Percentiles rank a stretch among this genome's conserved stretches.
These are phyloP conservation scores for Palythoa caribaeorum DNA, from an alignment of 92 coral and sea anemone species.

Conservation along the genomic window DNA sequence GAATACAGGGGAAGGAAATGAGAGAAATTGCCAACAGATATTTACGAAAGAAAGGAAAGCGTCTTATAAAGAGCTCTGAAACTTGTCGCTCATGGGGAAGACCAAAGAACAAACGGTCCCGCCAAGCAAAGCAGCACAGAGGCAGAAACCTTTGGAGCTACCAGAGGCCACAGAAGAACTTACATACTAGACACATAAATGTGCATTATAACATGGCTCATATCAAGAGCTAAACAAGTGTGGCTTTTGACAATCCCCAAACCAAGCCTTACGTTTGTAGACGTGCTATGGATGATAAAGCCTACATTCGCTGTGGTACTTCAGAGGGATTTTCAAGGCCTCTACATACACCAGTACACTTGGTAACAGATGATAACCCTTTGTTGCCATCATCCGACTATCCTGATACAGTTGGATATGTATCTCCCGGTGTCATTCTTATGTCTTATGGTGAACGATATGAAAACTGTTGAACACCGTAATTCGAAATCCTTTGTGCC, in stretches of 20 bases:
- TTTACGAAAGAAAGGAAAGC: slow-evolving; percentile 2
- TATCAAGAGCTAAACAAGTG: slow-evolving; percentile 3
- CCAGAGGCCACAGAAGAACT: slow-evolving; percentile 35
- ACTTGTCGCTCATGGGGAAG: slow-evolving; percentile 50
- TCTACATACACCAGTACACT: slow-evolving; percentile 35
- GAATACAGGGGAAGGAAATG: slow-evolving; percentile 36
- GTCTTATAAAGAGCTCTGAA: slow-evolving; percentile 18
- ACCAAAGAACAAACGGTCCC: slow-evolving; percentile 21
- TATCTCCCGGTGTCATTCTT: slow-evolving; percentile 55
- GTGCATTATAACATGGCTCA: slow-evolving; percentile 47
- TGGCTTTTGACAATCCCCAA: background rate
- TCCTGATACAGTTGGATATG: slow-evolving; percentile 66
- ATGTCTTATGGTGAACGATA: slow-evolving; percentile 55
- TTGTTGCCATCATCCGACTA: slow-evolving; percentile 49
- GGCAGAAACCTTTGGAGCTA: slow-evolving; percentile 46
- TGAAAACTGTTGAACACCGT: slow-evolving; percentile 42
- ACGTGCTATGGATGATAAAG: slow-evolving; percentile 55
- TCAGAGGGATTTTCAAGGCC: slow-evolving; percentile 58
- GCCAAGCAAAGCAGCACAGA: slow-evolving; percentile 55
- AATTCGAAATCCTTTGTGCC: background rate
- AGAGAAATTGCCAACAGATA: slow-evolving; percentile 11
- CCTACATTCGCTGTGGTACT: slow-evolving; percentile 46
- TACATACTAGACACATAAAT: slow-evolving; percentile 3
- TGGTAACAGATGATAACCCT: background rate
- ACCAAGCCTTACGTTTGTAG: slow-evolving; percentile 25